Evolutionary conservation across 2,888 invertebrate species (phyloP).

Genomic region (Chymomyza caudatula): DNA sequence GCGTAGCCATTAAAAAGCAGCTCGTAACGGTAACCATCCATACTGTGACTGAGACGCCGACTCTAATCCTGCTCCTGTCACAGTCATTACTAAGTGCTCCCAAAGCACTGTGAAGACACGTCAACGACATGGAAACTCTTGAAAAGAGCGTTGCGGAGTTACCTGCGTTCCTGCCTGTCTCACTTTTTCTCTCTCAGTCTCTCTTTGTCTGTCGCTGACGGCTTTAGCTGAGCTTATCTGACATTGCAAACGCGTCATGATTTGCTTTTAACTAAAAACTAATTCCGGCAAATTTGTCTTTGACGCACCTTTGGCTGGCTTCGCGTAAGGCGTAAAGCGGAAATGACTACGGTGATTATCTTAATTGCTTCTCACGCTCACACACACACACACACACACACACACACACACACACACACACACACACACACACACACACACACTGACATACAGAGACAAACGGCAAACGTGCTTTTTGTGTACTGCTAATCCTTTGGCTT

Average conservation of each 20-base stretch:
- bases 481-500: conserved; percentile 56
- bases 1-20: conserved; percentile 36
- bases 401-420: conserved; percentile 4
- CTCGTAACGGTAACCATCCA: conserved; percentile 21
- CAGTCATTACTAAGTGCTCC: conserved; percentile 13
- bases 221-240: conserved; percentile 34
- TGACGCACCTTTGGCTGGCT: conserved; percentile 11
- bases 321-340: conserved; percentile 53
- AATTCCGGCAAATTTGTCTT: conserved; percentile 64
- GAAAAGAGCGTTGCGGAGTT: background rate
- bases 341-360: conserved; percentile 69
- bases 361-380: conserved; percentile 66
- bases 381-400: conserved; percentile 19
- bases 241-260: conserved; percentile 47
- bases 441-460: background rate
- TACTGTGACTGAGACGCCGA: conserved; percentile 13
- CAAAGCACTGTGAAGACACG: conserved; percentile 6
- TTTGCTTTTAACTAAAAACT: conserved; percentile 71
- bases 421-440: conserved; percentile 19
- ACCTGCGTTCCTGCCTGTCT: background rate
- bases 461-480: background rate
- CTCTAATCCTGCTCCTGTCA: background rate
- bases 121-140: background rate
- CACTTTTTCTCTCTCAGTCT: background rate
- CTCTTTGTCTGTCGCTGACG: conserved; percentile 18